phyloP scores from a whole-genome alignment of 2,797 vertebrate species.

The Salarias fasciatus region DNA sequence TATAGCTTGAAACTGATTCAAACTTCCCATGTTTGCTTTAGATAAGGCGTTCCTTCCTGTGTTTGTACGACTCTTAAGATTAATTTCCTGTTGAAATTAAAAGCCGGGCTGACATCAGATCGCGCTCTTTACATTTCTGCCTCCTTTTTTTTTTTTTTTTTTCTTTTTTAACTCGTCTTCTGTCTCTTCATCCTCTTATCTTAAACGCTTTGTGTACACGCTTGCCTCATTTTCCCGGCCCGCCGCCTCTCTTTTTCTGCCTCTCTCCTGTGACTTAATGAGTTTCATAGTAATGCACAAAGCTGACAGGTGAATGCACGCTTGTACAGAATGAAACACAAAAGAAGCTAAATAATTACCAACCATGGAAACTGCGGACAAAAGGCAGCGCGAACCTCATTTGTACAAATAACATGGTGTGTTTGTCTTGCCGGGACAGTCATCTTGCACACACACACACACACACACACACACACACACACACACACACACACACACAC shows the following conservation, averaged over 20 bases:
- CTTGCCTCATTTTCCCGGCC: background rate
- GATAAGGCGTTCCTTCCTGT: conserved; percentile 19
- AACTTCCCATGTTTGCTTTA: conserved; percentile 22
- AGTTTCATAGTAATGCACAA: conserved; percentile 3
- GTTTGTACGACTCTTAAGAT: conserved; percentile 7
- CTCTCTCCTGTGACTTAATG: conserved; percentile 8
- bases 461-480: conserved; percentile 18
- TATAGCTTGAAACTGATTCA: too few species aligned
- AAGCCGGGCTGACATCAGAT: background rate
- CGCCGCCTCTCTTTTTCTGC: background rate
- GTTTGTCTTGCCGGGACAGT: conserved; percentile 38
- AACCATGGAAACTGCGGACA: conserved; percentile 47
- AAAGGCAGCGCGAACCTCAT: conserved; percentile 26
- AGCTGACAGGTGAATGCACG: conserved; percentile 45
- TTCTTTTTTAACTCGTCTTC: background rate
- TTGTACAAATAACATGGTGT: conserved; percentile 35
- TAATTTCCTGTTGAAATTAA: conserved; percentile 49
- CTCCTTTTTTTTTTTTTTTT: conserved; percentile 7
- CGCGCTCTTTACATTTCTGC: conserved; percentile 24
- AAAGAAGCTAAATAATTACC: conserved; percentile 52
- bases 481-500: background rate
- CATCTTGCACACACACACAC: conserved; percentile 4
- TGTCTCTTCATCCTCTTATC: background rate
- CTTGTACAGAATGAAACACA: conserved; percentile 44
- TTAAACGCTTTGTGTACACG: background rate